Evolutionary conservation across 1,140 invertebrate species (phyloP), one percentile per base, ranked within the genome.

Genomic region (Drosophila varians): DNA sequence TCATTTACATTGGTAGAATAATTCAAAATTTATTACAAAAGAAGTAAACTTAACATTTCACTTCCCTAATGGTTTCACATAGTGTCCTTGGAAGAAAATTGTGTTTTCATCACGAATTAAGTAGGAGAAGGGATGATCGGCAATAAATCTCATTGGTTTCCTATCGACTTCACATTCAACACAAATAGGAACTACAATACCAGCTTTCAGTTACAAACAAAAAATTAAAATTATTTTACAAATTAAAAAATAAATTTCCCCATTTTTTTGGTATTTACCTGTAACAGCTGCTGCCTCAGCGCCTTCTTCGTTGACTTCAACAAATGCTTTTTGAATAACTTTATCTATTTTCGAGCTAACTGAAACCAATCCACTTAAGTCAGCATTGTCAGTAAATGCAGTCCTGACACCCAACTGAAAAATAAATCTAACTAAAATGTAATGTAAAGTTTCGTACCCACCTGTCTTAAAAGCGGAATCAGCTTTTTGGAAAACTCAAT

Each of bases 301-400:
- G n/a, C 93, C 93, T 66, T 92, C 74, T 73, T 94, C 93, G 66
- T 93, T 92, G 1, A 94, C 92, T 51, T 93, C 92, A 19, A 94
- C 90, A 54, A 92, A 93, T 3, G 92, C 92, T 70, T 94, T 93
- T 58, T 94, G 93, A n/a, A 93, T 47, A 0, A 93, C 16, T 14
- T 91, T 4, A 90, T 77, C 4, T 91, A 92, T 4, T 92, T 51
- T 77, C 84, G 5, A 94, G 42, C 77, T 6, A 92, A 68, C 8
- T 9, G 6, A 2, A 28, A 31, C n/a, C 47, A 96, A 93, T 3
- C 92, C 92, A 64, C 91, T 91, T 28, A 96, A 93, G 76, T 96
- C 92, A 3, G 94, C 94, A 4, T 26, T 7, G 9, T 83, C 45
- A 8, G 80, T 64, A 78, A 96, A 96, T 58, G 95, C 91, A 2